Evolutionary conservation across 2,797 vertebrate species (phyloP).

Genomic region (Scolopax bukidnonensis): DNA sequence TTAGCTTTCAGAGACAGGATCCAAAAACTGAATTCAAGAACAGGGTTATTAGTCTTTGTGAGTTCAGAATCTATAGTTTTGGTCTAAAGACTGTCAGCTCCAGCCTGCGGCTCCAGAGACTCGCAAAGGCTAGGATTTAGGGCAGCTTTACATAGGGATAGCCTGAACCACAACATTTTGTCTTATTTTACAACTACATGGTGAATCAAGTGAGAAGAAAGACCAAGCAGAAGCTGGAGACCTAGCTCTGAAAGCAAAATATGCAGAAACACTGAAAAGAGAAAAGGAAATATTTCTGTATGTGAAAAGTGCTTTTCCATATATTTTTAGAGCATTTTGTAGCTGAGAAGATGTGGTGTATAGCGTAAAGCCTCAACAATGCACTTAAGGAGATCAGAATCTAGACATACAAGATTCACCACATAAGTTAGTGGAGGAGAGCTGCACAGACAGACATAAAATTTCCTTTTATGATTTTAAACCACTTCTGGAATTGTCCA

Average conservation of each 20-base stretch:
- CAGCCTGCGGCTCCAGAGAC: neutral
- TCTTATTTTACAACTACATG: neutral
- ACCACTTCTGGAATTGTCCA: neutral
- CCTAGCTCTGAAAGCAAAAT: neutral
- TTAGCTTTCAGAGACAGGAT: neutral
- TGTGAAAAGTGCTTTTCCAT: neutral
- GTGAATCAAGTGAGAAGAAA: neutral
- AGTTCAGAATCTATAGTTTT: neutral
- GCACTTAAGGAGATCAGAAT: neutral
- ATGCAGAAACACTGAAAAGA: neutral
- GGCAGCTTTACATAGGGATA: neutral
- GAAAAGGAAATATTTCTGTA: neutral
- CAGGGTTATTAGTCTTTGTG: neutral
- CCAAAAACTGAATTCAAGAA: neutral
- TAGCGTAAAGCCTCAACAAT: neutral
- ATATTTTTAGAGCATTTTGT: neutral
- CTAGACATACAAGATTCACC: neutral
- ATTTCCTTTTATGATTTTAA: neutral
- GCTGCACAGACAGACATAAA: neutral
- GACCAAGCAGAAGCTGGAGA: neutral
- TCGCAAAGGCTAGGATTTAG: neutral
- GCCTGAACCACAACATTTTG: neutral
- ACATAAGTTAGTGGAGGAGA: neutral
- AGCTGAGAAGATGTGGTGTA: neutral
- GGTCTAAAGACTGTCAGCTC: neutral